Conservation (phyloP, 1,140 invertebrate genomes). For the Magallana angulata region DNA sequence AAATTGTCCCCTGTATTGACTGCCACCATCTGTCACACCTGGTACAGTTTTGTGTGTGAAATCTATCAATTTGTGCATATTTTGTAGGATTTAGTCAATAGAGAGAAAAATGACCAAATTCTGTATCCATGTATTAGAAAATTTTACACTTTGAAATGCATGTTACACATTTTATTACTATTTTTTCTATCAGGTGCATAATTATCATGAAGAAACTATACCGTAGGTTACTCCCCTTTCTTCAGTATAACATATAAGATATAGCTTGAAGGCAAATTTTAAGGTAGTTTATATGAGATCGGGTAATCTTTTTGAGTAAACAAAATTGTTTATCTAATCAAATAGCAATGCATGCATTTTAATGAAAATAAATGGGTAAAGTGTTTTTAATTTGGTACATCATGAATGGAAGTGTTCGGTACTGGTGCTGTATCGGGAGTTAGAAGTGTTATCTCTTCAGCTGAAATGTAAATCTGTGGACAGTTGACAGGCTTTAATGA, state of each 20-base stretch:
- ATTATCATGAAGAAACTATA: neutral
- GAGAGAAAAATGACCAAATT: neutral
- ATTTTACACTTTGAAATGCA: neutral
- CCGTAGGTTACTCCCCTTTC: neutral
- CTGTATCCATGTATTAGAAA: neutral
- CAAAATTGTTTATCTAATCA: slow-evolving; percentile 3
- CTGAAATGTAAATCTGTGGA: neutral
- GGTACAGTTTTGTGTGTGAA: slow-evolving; percentile 8
- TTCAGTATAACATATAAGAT: neutral
- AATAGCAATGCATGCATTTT: neutral
- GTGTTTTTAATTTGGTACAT: neutral
- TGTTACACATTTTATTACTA: neutral
- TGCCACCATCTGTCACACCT: slow-evolving; percentile 31
- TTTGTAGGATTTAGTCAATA: neutral
- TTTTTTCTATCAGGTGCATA: neutral
- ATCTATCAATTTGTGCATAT: neutral
- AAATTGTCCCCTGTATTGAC: neutral
- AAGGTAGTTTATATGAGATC: neutral
- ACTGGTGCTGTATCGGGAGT: neutral
- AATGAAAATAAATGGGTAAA: neutral
- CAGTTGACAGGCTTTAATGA: slow-evolving; percentile 9
- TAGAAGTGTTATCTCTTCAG: slow-evolving; percentile 8
- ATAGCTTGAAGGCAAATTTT: neutral
- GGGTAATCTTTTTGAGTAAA: neutral
- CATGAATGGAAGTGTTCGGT: neutral